Conservation (phyloP, 2,113 vertebrate genomes). For the Peromyscus maniculatus region DNA sequence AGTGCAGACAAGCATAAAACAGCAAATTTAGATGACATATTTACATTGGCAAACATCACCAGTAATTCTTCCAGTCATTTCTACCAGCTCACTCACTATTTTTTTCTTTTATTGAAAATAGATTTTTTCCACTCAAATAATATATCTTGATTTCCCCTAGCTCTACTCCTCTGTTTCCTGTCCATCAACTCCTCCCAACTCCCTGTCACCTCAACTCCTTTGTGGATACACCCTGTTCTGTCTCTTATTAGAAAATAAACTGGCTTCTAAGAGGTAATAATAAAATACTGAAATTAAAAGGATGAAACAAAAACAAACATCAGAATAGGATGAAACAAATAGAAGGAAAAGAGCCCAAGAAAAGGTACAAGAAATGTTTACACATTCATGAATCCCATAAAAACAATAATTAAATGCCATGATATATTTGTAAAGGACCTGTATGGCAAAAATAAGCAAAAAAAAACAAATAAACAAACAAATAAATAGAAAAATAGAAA, state of each 20-base stretch:
- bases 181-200: neutral
- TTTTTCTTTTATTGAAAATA: neutral
- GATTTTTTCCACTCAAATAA: neutral
- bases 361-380: neutral
- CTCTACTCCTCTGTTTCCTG: neutral
- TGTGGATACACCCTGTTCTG: neutral
- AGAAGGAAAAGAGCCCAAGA: neutral
- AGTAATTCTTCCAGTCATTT: neutral
- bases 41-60: neutral
- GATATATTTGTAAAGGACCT: neutral
- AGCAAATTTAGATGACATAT: neutral
- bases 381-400: neutral
- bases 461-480: neutral
- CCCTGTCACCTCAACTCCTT: fast-evolving
- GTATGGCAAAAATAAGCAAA: neutral
- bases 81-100: neutral
- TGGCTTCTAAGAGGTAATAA: neutral
- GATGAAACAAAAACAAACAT: neutral
- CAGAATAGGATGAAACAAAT: neutral
- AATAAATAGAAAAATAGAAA: too few species aligned
- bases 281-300: neutral
- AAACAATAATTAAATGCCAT: neutral
- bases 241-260: neutral
- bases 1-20: neutral
- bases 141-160: neutral